phyloP scores from a whole-genome alignment of 23 tunicate species.

The Ascidia mentula region DNA sequence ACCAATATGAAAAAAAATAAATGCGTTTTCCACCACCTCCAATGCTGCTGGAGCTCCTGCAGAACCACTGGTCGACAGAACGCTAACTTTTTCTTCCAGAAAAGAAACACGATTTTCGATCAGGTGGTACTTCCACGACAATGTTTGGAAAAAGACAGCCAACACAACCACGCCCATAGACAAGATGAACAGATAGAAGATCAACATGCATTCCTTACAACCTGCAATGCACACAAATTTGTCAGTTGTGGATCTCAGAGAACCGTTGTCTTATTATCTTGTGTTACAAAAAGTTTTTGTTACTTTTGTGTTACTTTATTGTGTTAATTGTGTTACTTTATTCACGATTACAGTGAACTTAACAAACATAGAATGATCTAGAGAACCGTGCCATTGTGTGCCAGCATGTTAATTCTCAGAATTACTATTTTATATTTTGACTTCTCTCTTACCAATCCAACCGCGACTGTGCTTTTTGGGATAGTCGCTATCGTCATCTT shows the following conservation, averaged over 20 bases:
- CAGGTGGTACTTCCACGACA: not conserved
- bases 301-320: too few relatives aligned
- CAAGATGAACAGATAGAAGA: not conserved
- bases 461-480: not conserved
- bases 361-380: too few relatives aligned
- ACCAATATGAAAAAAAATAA: too few relatives aligned
- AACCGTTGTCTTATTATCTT: too few relatives aligned
- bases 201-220: not conserved
- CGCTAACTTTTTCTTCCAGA: not conserved
- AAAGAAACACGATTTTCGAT: not conserved
- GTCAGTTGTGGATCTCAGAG: too few relatives aligned
- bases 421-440: not conserved
- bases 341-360: too few relatives aligned
- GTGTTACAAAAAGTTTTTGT: too few relatives aligned
- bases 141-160: not conserved
- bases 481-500: not conserved
- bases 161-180: not conserved
- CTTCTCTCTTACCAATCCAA: not conserved
- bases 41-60: not conserved
- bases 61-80: not conserved
- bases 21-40: too few relatives aligned
- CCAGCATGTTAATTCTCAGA: too few relatives aligned
- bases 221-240: not conserved
- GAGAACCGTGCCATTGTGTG: too few relatives aligned
- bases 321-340: too few relatives aligned